Base-by-base conservation (phyloP, 2,113 vertebrate species). In the Calonectris borealis region DNA sequence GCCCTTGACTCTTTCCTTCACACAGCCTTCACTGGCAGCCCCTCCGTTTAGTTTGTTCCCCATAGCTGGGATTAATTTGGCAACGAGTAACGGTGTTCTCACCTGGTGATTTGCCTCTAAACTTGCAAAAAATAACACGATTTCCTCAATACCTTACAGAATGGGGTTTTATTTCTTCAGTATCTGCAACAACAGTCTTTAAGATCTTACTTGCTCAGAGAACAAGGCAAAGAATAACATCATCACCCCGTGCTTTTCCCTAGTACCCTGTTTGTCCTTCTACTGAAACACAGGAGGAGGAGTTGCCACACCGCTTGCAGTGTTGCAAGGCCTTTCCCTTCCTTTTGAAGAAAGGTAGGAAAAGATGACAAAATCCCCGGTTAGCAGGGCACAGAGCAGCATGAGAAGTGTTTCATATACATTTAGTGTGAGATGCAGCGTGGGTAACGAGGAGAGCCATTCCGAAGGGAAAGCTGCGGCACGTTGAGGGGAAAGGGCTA, bases 351-450 rank as follows among this genome's bases (percentile, higher is more conserved):
- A 73, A 81, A 65, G 25, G 34, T 68, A 31, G 76, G 71, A 75
- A 75, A 83, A 31, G 5, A 18, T 86, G 42, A 12, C 10, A 34
- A 31, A 70, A 46, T 4, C 18, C 26, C 48, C 31, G 17, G 9
- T 36, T 70, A 92, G 32, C 48, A 36, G 60, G 76, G 25, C 72
- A 42, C 7, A 1, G 16, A 81, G 77, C 42, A 48, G 32, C 5
- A 12, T 19, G 29, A 34, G 48, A 68, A 72, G 40, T 16, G 60
- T 89, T 87, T 85, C 7, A 18, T 40, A 13, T 3, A 9, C 0
- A 0, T 70, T 66, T 25, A 27, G 6, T 26, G 44, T 68, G 62
- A 92, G 36, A n/a, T 40, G 26, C 31, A 57, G n/a, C 0, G 0
- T 11, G 64, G 38, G 31, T n/a, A 81, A 5, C 32, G 32, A 71